These are phyloP conservation scores for Arctocebus calabarensis DNA, from an alignment of 2,797 vertebrate genomes.

Conservation along the genomic window DNA sequence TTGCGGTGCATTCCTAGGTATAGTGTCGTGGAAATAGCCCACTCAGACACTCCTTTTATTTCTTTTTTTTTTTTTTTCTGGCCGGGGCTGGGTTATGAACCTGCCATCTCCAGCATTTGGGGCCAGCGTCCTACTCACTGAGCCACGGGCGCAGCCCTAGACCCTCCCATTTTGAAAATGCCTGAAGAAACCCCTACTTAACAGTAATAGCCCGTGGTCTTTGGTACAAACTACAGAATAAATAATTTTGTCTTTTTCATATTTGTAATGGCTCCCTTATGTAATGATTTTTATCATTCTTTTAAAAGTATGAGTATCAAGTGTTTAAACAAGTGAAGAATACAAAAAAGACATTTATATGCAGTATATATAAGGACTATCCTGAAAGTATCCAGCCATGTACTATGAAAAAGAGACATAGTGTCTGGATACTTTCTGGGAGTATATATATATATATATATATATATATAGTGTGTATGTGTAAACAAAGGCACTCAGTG, in stretches of 20 bases:
- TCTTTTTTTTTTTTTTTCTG: no score
- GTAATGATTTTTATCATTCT: conserved; percentile 36
- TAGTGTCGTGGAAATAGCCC: not conserved
- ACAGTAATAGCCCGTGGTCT: conserved; percentile 40
- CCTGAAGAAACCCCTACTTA: not conserved
- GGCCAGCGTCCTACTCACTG: no score
- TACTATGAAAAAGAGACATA: no score
- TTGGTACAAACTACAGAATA: conserved; percentile 34
- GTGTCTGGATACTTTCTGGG: no score
- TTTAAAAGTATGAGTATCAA: not conserved
- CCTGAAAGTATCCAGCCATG: no score
- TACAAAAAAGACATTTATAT: not conserved
- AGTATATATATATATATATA: not conserved
- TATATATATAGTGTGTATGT: no score
- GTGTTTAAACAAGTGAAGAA: conserved; percentile 52
- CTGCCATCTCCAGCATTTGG: no score
- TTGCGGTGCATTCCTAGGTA: conserved; percentile 24
- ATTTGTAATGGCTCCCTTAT: not conserved
- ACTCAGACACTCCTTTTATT: not conserved
- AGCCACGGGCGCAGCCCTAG: no score
- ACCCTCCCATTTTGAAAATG: conserved; percentile 11
- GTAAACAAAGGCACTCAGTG: conserved; percentile 26
- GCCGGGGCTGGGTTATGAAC: no score
- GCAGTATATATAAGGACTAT: no score
- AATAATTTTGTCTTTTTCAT: not conserved